A percentile compares a stretch with the other conserved stretches of the same genome.
phyloP scores from a whole-genome alignment of 2,113 vertebrate genomes.

The Sardina pilchardus region DNA sequence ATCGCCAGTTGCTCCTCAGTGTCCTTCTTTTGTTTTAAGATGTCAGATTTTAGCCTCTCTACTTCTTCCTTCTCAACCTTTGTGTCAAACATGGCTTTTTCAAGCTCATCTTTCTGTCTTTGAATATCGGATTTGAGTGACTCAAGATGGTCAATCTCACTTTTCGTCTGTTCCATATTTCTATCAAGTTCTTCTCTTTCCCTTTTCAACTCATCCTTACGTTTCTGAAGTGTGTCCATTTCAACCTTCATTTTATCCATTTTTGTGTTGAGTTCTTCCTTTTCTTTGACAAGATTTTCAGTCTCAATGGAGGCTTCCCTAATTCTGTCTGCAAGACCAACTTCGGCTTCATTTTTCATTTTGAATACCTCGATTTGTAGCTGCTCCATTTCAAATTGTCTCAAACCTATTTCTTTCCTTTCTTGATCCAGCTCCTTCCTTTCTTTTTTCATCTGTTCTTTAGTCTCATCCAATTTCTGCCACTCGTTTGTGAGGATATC shows the following conservation, averaged over 20 bases:
- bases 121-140: conserved; percentile 41
- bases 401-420: too few species aligned
- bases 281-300: not conserved
- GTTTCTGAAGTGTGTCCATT: conserved; percentile 32
- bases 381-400: not conserved
- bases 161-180: conserved; percentile 47
- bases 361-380: not conserved
- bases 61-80: conserved; percentile 6
- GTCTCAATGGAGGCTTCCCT: not conserved
- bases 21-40: not conserved
- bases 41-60: not conserved
- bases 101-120: conserved; percentile 29
- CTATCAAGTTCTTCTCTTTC: conserved; percentile 38
- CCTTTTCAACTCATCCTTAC: conserved; percentile 37
- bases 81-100: conserved; percentile 3
- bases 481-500: too few species aligned
- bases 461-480: too few species aligned
- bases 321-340: conserved; percentile 10
- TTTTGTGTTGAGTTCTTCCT: not conserved
- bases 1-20: conserved; percentile 32
- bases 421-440: not conserved
- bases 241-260: conserved; percentile 41
- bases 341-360: not conserved
- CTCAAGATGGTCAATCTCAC: conserved; percentile 24
- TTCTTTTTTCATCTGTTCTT: too few species aligned